phyloP scores from a whole-genome alignment of 2,113 vertebrate species.

The Chaenocephalus aceratus region DNA sequence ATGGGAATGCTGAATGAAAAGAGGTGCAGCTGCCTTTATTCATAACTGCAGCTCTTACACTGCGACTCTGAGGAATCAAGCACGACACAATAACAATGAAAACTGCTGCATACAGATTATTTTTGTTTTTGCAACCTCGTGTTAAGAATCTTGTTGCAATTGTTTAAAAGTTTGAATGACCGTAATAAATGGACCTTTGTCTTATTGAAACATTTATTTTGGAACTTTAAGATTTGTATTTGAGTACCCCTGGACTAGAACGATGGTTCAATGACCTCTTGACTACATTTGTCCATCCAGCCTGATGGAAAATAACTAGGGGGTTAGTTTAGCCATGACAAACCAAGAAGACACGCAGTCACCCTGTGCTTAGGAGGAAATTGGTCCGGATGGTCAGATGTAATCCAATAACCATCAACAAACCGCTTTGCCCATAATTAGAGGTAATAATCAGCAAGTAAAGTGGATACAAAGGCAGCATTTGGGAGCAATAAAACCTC shows the following conservation, averaged over 20 bases:
- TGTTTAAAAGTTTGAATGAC: too few relatives aligned
- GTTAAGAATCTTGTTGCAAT: too few relatives aligned
- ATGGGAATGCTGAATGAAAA: too few relatives aligned
- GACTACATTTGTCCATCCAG: neutral
- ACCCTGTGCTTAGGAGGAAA: constrained; percentile 26
- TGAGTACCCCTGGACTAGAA: neutral
- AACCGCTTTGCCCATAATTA: neutral
- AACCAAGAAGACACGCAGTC: constrained; percentile 18
- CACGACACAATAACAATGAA: too few relatives aligned
- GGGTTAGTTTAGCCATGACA: neutral
- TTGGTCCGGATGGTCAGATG: constrained; percentile 21
- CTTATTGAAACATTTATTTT: too few relatives aligned
- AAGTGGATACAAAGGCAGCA: constrained; percentile 28
- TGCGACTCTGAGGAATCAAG: too few relatives aligned
- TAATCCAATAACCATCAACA: constrained; percentile 56
- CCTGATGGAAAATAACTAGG: neutral
- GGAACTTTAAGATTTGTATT: too few relatives aligned
- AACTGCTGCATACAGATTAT: too few relatives aligned
- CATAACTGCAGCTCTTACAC: too few relatives aligned
- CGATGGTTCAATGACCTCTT: neutral
- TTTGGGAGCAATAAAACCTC: constrained; percentile 16
- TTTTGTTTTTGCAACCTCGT: too few relatives aligned
- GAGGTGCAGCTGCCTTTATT: too few relatives aligned
- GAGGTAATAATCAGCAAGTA: constrained; percentile 3
- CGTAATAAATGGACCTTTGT: too few relatives aligned